Evolutionary conservation across 2,888 invertebrate genomes (phyloP), one percentile per base, ranked within the genome.

Genomic region (Dendrolimus pini): DNA sequence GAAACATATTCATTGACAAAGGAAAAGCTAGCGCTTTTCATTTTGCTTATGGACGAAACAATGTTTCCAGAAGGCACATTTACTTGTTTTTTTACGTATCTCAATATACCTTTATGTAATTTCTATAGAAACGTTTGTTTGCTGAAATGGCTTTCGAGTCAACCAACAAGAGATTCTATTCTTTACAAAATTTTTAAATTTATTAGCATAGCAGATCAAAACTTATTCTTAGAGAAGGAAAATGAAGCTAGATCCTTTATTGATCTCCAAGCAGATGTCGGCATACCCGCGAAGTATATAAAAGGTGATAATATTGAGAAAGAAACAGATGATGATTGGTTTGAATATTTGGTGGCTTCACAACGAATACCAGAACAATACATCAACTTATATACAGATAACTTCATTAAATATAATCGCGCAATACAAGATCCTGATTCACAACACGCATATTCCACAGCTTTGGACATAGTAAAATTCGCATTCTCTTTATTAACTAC

Each of bases 1-100:
- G 9, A 54, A 1, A 71, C 65, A 14, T 56, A 70, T 59, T 57
- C 59, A 0, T 41, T 80, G 7, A 71, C 64, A 1, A 58, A 62
- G 41, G 65, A 69, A 8, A 69, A 74, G 58, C 30, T 69, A 7
- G 69, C 72, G 0, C 66, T 73, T 12, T 79, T 80, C 42, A 64
- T 66, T 47, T 56, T 69, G 6, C 56, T 80, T 52, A 69, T 65
- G 0, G 73, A 80, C 58, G 55, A 55, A 7, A n/a, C 47, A 0
- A 53, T 69, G 14, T 74, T 75, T 53, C 69, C 68, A 1, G 54
- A 63, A 9, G 54, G 60, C 8, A 60, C 56, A 56, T 78, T 78
- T 42, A 10, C 60, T 3, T 30, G 30, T 30, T 30, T 30, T 30
- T 30, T 30, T 30, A 18, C 10, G 10, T 30, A 6, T 30, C 3